Percentiles rank a stretch among this genome's conserved stretches.
These are phyloP conservation scores for Martes martes DNA, from an alignment of 2,113 vertebrate species.

Conservation along the genomic window DNA sequence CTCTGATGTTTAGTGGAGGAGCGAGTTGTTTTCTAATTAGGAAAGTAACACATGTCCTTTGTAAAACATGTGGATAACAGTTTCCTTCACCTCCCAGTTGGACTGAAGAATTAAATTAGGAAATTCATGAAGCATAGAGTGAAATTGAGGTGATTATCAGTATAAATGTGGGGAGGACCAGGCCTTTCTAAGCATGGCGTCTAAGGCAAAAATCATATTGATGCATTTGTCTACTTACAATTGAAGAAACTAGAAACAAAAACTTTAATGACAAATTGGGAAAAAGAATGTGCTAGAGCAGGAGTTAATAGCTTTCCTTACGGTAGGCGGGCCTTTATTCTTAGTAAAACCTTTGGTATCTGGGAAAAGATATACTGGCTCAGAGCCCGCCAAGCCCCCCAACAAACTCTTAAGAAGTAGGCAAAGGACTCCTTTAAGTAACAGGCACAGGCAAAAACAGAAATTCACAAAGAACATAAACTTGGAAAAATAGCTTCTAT, in stretches of 20 bases:
- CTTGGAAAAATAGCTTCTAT: not conserved
- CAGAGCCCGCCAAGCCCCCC: too few species aligned
- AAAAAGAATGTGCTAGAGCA: not conserved
- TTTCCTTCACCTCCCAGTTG: not conserved
- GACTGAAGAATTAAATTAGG: not conserved
- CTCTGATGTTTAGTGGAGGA: not conserved
- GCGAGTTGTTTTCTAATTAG: not conserved
- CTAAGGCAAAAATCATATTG: not conserved
- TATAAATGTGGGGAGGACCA: not conserved
- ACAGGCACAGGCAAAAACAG: not conserved
- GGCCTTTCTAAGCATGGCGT: not conserved
- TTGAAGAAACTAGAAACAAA: not conserved
- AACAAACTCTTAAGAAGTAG: not conserved
- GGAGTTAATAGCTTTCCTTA: not conserved
- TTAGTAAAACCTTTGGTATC: too few species aligned
- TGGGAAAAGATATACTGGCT: too few species aligned
- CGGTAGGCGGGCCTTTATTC: not conserved
- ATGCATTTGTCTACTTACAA: not conserved
- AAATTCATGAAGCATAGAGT: not conserved
- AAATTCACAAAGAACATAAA: not conserved
- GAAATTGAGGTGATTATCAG: not conserved
- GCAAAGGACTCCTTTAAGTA: not conserved
- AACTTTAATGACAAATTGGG: not conserved
- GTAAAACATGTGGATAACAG: not conserved
- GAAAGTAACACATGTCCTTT: not conserved